Base-by-base conservation (phyloP, 2,113 vertebrate genomes). In the Stegastes partitus region DNA sequence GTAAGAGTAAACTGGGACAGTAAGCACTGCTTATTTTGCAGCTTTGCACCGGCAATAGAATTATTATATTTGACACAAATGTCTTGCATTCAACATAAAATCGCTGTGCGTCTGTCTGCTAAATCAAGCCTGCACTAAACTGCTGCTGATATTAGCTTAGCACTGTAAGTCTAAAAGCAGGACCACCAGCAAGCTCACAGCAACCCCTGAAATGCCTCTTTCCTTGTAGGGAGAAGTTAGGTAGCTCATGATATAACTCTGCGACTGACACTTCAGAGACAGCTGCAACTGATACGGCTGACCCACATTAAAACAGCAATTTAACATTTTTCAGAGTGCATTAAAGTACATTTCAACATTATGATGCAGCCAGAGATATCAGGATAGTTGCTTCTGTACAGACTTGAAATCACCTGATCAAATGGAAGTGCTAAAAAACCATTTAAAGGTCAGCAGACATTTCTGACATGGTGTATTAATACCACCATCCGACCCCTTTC, bases 201-300 rank as follows among this genome's bases (percentile, higher is more conserved):
- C 71, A 58, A 77, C 72, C 82, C 65, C 79, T 84, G 84, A 90
- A 79, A 88, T 86, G 85, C 89, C 81, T 81, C 83, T 73, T 44
- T 87, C 94, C 93, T 90, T 93, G 87, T 94, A 94, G 85, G 93
- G 94, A 84, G 77, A 90, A 85, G 91, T 89, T 79, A 85, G 91
- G 87, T 65, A 91, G 83, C 89, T 77, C 59, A 61, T 76, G 64
- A 77, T 82, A 87, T 92, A 92, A 91, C 92, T 89, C 81, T 74
- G 31, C 21, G 14, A 45, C 56, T 94, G 94, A 94, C 90, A 91
- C 80, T 74, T 91, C 71, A 26, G 77, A 82, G 80, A 88, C 94
- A 94, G 93, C 90, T 95, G 93, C 90, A 92, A 79, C 75, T 28
- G 68, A 90, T 83, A 81, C 18, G 47, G 68, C 80, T 89, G 85